Evolutionary conservation across 2,888 invertebrate genomes (phyloP).

Genomic region (Xestobium rufovillosum): DNA sequence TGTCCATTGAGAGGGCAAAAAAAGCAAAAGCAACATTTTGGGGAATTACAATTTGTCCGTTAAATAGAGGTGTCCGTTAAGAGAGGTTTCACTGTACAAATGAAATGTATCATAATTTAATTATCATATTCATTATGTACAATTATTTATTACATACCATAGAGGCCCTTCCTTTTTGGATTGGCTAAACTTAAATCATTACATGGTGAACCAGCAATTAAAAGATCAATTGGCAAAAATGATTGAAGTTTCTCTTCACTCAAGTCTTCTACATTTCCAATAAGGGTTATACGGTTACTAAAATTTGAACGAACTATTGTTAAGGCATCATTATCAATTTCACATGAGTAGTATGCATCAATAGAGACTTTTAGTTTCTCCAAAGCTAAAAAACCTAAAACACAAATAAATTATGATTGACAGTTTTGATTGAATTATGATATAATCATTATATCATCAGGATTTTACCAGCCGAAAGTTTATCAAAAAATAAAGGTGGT

Average conservation of each 20-base stretch:
- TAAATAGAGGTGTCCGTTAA: too few species aligned
- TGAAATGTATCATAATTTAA: too few species aligned
- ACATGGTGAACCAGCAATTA: constrained; percentile 1
- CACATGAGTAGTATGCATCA: neutral
- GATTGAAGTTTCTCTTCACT: neutral
- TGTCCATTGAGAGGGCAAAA: too few species aligned
- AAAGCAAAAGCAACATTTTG: too few species aligned
- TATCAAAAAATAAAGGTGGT: too few species aligned
- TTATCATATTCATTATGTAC: too few species aligned
- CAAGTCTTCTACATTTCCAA: neutral
- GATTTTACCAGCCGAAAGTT: too few species aligned
- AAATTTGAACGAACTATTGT: neutral
- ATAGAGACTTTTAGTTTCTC: neutral
- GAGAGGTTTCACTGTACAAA: too few species aligned
- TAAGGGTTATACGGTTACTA: neutral
- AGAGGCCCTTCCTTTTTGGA: neutral
- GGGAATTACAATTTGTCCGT: too few species aligned
- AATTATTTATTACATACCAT: neutral
- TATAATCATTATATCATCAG: too few species aligned
- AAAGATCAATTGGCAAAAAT: neutral
- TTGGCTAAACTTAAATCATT: constrained; percentile 1
- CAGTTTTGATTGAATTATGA: too few species aligned
- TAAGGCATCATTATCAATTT: constrained; percentile 2
- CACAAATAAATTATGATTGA: too few species aligned
- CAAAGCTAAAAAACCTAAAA: constrained; percentile 1